Conservation (phyloP, 2,113 vertebrate species). For the Pyxicephalus adspersus region DNA sequence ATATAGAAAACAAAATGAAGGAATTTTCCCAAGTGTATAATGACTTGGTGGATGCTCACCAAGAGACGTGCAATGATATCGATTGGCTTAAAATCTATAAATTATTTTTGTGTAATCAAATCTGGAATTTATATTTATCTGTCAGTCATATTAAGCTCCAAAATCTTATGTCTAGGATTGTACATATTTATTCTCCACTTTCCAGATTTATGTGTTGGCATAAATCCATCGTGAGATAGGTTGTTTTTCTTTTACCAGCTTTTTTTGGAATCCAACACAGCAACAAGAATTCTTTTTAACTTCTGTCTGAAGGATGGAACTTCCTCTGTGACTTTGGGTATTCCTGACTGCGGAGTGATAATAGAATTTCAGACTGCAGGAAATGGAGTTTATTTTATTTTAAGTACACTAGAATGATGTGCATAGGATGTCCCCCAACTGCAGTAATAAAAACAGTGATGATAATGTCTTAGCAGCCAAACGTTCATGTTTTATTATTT, state of each 20-base stretch:
- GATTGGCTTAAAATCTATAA: too few species aligned
- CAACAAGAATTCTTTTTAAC: constrained; percentile 12
- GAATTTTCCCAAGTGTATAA: too few species aligned
- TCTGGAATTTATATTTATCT: too few species aligned
- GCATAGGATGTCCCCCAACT: neutral
- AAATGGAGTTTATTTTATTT: neutral
- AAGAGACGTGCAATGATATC: too few species aligned
- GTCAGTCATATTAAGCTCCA: too few species aligned
- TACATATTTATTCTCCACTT: neutral
- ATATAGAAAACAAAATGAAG: too few species aligned
- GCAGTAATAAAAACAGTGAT: constrained; percentile 5
- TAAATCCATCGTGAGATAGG: neutral
- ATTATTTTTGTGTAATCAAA: too few species aligned
- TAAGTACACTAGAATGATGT: neutral
- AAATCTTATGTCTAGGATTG: neutral
- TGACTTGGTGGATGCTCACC: too few species aligned
- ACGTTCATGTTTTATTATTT: neutral
- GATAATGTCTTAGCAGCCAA: neutral
- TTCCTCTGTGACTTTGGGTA: constrained; percentile 28
- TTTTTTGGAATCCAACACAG: neutral
- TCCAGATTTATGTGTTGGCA: neutral
- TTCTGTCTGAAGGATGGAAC: neutral
- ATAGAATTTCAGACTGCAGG: neutral
- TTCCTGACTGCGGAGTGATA: constrained; percentile 20
- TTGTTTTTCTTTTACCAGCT: neutral